Percentiles rank a stretch among this genome's conserved stretches.
These are phyloP conservation scores for Alcedo quadribrachys DNA, from an alignment of 2,797 vertebrate species.

Conservation along the genomic window DNA sequence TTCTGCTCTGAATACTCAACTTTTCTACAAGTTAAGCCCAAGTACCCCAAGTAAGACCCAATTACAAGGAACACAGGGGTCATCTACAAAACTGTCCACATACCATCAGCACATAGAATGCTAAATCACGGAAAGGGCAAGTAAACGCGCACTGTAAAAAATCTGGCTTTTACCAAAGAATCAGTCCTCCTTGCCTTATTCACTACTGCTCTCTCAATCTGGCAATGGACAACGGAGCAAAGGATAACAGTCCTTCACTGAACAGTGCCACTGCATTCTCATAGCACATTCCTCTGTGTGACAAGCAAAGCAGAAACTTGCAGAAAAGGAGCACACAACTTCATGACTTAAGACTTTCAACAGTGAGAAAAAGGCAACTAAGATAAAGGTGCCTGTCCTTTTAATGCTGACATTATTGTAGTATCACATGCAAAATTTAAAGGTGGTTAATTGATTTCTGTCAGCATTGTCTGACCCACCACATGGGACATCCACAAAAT, in stretches of 20 bases:
- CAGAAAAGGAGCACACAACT: neutral
- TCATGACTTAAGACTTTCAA: neutral
- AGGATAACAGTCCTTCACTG: neutral
- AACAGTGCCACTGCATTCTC: neutral
- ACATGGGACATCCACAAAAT: neutral
- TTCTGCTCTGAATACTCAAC: neutral
- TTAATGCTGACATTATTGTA: neutral
- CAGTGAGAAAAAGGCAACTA: neutral
- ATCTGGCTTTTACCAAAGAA: neutral
- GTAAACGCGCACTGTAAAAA: neutral
- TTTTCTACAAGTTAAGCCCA: neutral
- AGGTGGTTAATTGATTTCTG: neutral
- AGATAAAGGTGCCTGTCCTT: neutral
- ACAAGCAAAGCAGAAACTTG: neutral
- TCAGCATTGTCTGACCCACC: neutral
- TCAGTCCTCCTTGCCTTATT: neutral
- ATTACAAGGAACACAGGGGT: accelerated
- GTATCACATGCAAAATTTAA: neutral
- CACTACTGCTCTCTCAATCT: neutral
- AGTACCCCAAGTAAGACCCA: neutral
- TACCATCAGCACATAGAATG: neutral
- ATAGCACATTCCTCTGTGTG: neutral
- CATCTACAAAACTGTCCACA: neutral
- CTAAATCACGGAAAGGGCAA: neutral
- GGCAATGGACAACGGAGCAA: neutral